A percentile compares a stretch with the other conserved stretches of the same genome.
Evolutionary conservation across 2,113 vertebrate species (phyloP).

Genomic region (Aspiorhynchus laticeps): DNA sequence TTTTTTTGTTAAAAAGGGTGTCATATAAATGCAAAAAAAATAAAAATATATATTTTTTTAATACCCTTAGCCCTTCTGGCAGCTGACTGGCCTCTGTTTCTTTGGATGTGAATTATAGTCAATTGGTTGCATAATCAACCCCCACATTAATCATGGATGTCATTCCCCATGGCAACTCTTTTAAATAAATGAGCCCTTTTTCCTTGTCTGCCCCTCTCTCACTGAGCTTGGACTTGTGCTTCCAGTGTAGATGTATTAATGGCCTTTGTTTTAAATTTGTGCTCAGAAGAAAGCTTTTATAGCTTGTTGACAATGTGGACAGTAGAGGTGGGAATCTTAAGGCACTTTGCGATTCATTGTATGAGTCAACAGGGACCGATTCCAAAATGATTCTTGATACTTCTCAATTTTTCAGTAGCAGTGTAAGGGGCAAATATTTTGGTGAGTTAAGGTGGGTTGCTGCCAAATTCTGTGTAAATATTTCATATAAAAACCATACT

Average conservation of each 20-base stretch:
- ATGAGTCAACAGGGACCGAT: not conserved
- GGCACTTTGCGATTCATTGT: not conserved
- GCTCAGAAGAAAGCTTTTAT: slow-evolving; percentile 4
- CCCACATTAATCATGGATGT: slow-evolving; percentile 73
- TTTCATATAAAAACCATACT: not conserved
- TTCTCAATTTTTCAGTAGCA: not conserved
- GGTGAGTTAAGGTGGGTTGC: not conserved
- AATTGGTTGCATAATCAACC: slow-evolving; percentile 76
- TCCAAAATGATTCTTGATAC: not conserved
- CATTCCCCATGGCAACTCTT: slow-evolving; percentile 73
- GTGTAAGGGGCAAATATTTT: not conserved
- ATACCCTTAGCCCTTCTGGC: slow-evolving; percentile 52
- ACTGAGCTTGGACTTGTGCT: slow-evolving; percentile 38
- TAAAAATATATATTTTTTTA: slow-evolving; percentile 29
- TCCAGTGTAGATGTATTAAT: slow-evolving; percentile 60
- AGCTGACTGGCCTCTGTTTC: slow-evolving; percentile 63
- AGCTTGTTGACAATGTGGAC: slow-evolving; percentile 19
- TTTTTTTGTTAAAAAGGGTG: not conserved
- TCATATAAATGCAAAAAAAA: not conserved
- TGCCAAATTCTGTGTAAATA: not conserved
- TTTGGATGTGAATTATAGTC: slow-evolving; percentile 75
- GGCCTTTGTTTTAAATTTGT: slow-evolving; percentile 40
- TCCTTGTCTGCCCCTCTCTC: slow-evolving; percentile 36
- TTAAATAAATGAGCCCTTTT: slow-evolving; percentile 74
- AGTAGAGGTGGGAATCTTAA: slow-evolving; percentile 17